Base-by-base conservation (phyloP, 64 coral and sea anemone species). In the Montipora cactus region DNA sequence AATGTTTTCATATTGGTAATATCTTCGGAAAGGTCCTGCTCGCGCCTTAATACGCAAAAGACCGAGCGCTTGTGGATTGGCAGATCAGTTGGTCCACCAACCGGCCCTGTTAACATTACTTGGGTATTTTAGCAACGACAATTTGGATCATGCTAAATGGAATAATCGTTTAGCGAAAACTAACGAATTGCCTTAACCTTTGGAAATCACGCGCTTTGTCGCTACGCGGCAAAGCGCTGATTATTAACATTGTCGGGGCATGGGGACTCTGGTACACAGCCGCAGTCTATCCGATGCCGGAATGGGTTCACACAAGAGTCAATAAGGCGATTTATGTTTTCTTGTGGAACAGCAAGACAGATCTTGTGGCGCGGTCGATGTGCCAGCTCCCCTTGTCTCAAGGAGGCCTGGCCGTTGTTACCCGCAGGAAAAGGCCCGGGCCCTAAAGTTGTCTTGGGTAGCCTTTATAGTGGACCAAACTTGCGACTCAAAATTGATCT, bases 21-120 rank as follows among this genome's bases (percentile, higher is more conserved):
- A 48, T 52, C 3, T 93, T 76, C 13, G 83, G 79, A 69, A 14
- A 47, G 11, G 75, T 87, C 75, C 0, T 75, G 66, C 16, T 93
- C 91, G 7, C 25, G 22, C 58, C 76, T 88, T 45, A 88, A 88
- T 58, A 8, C 83, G 5, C 50, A 88, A 45, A 93, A 87, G 79
- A 71, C 61, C 8, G 91, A 93, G 73, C 46, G 83, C 37, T 86
- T 87, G 18, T 87, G 83, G 91, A 87, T 87, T 2, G 83, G 91
- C 4, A 18, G 82, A 4, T 14, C 74, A 0, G 87, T 59, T 3
- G 75, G 83, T 11, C n/a, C 14, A 0, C 18, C 8, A 0, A 3
- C 48, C 2, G 75, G 91, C 3, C 59, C 59, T 8, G 83, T 87
- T 0, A 25, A 74, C 15, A 93, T 93, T 1, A 77, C 74, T 8